Base-by-base conservation (phyloP, 1,140 invertebrate genomes). In the Anthonomus grandis region DNA sequence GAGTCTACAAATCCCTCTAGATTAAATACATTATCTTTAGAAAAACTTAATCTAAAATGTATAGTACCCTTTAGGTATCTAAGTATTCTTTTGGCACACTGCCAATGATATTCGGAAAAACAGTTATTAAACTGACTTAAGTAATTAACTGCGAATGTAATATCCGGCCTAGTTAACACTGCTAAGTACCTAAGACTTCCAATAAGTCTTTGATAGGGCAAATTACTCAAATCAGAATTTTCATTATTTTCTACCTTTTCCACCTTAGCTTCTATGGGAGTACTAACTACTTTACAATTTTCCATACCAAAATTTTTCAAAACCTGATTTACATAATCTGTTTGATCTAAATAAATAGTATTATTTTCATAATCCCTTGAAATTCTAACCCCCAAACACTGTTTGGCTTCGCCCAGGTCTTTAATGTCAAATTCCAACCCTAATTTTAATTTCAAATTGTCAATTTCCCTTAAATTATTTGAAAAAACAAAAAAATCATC, bases 121-220 rank as follows among this genome's bases (percentile, higher is more conserved):
- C 31, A 49, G 15, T 67, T 69, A 37, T 70, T 72, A 60, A 72
- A 75, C 49, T 73, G 70, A 39, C 68, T 72, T 8, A 72, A 47
- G 27, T 60, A 64, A 53, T 67, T 71, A 0, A 79, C 72, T 24
- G 73, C 62, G 64, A 66, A 78, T 2, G 73, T 51, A 31, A 79
- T 74, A 65, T 79, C 76, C 27, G 76, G 76, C 47, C 78, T 60
- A 4, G 75, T 76, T 1, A 64, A 48, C 4, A 73, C 66, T 10
- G 74, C 57, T 4, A 77, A 52, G 61, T 77, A 78, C 63, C 77
- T 69, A 10, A 79, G 60, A 41, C 58, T 57, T 12, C 74, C 75
- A 12, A 78, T 66, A 3, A 70, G 44, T 34, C 76, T 45, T 54
- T 69, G 66, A 60, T 70, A 78, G 21, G 61, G 25, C 66, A 59